These are phyloP conservation scores for Beroe forskalii DNA, from an alignment of 37 sponge, comb jelly and placozoan species.

Conservation along the genomic window DNA sequence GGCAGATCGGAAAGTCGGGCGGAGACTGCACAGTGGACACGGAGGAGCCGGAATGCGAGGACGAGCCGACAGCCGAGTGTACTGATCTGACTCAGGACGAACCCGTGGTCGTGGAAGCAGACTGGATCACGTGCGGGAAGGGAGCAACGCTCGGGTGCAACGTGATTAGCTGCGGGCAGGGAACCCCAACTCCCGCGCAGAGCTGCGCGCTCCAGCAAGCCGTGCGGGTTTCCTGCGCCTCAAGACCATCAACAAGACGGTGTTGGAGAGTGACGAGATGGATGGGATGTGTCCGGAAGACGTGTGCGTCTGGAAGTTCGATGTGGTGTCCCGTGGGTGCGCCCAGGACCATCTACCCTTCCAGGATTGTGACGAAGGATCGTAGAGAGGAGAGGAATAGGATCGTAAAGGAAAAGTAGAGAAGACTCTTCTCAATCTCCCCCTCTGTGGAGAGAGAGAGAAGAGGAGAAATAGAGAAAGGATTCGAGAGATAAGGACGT, in stretches of 20 bases:
- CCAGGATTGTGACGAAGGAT: no score
- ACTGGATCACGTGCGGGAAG: neutral
- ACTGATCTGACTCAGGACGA: neutral
- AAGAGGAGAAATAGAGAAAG: no score
- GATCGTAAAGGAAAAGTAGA: neutral
- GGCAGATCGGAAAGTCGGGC: neutral
- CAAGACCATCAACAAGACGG: neutral
- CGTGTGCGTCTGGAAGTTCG: neutral
- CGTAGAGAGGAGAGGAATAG: neutral
- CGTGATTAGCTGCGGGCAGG: neutral
- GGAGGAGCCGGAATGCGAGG: neutral
- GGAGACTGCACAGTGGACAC: neutral
- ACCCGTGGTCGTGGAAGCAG: neutral
- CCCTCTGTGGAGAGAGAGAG: no score
- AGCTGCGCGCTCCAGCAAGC: neutral
- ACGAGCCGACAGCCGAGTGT: neutral
- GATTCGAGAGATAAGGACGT: no score
- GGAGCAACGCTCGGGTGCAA: neutral
- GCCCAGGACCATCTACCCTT: slow-evolving; percentile 9
- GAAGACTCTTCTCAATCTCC: no score
- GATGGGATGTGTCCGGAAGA: neutral
- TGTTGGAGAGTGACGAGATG: neutral
- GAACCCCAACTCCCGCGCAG: neutral
- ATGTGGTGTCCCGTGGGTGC: neutral
- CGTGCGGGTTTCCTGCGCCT: neutral